Conservation (phyloP, 1,140 invertebrate species). For the Bombus superbus region DNA sequence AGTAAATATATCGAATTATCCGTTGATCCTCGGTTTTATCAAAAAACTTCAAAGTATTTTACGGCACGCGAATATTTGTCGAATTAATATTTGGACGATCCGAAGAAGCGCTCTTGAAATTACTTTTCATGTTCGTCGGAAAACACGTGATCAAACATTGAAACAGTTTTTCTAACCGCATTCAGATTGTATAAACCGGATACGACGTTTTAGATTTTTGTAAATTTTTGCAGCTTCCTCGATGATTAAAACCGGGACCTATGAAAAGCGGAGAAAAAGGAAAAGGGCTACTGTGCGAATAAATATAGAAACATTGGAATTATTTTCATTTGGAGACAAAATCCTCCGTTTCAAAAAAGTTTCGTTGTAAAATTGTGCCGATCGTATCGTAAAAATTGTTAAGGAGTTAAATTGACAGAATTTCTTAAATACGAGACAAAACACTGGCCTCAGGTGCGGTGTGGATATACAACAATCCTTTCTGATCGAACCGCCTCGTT, state of each 20-base stretch:
- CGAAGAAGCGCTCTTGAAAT: background rate
- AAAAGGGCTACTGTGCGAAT: too few species aligned
- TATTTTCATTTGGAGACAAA: too few species aligned
- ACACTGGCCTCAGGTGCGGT: background rate
- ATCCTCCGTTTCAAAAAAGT: background rate
- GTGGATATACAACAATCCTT: background rate
- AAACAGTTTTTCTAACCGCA: background rate
- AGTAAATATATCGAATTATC: background rate
- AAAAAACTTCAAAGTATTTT: background rate
- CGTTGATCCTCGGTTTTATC: background rate
- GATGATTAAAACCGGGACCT: too few species aligned
- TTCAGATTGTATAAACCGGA: background rate
- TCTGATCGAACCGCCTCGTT: conserved; percentile 42
- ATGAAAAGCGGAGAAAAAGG: fast-evolving
- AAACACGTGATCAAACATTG: background rate
- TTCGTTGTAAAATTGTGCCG: background rate
- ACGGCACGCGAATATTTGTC: too few species aligned
- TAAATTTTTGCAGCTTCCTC: too few species aligned
- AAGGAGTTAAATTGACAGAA: background rate
- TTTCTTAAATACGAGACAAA: background rate
- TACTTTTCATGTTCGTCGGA: background rate
- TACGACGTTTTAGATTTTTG: background rate
- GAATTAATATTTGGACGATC: background rate
- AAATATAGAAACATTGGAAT: too few species aligned
- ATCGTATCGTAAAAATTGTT: background rate